These are phyloP conservation scores for Daktulosphaira vitifoliae DNA, from an alignment of 1,140 invertebrate genomes.

Conservation along the genomic window DNA sequence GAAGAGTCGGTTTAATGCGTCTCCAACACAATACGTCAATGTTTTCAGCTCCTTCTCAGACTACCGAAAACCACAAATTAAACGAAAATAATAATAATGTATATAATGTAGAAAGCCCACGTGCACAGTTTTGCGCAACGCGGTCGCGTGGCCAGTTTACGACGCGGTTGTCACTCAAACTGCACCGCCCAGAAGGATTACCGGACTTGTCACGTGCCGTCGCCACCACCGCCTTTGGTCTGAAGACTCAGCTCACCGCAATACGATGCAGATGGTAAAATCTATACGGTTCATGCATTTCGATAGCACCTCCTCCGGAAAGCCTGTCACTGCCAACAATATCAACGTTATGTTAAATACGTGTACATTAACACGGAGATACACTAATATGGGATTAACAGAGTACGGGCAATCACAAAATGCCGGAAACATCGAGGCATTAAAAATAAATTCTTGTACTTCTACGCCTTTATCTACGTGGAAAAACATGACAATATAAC, in stretches of 20 bases:
- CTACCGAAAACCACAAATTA: constrained; percentile 24
- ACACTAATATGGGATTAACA: too few species aligned
- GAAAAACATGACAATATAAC: too few species aligned
- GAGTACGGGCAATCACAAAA: too few species aligned
- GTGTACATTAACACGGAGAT: too few species aligned
- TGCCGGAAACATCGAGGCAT: too few species aligned
- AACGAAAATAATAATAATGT: constrained; percentile 29
- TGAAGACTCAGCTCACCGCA: too few species aligned
- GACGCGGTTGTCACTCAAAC: constrained; percentile 32
- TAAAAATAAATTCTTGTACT: too few species aligned
- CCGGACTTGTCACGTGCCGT: constrained; percentile 17
- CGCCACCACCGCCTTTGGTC: neutral
- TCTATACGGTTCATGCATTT: too few species aligned
- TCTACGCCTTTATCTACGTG: too few species aligned
- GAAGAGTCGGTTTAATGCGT: constrained; percentile 18
- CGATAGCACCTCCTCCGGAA: neutral
- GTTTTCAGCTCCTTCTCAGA: neutral
- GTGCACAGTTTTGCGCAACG: constrained; percentile 21
- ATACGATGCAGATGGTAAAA: too few species aligned
- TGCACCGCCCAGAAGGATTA: constrained; percentile 5
- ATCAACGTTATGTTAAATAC: too few species aligned
- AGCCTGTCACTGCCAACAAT: too few species aligned
- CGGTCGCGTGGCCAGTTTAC: constrained; percentile 31
- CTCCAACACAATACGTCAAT: neutral
- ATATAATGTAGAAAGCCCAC: constrained; percentile 5